Evolutionary conservation across 1,140 invertebrate genomes (phyloP).

Genomic region (Pseudomyrmex sp.): DNA sequence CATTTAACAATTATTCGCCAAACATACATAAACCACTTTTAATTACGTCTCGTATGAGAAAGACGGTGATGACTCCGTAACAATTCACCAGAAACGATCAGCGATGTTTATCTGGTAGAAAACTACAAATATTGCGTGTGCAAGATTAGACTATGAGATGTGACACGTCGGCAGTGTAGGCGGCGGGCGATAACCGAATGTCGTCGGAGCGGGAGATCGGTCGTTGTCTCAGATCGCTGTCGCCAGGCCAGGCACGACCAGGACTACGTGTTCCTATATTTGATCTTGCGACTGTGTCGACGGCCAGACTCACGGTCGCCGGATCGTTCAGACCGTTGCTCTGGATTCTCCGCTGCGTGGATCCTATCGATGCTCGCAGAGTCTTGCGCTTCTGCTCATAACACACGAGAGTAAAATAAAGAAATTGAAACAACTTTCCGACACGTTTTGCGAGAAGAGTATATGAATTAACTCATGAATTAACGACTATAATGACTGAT

Average conservation of each 20-base stretch:
- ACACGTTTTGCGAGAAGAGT: too few species aligned
- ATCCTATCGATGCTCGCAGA: constrained; percentile 89
- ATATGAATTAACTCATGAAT: too few species aligned
- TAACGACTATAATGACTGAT: too few species aligned
- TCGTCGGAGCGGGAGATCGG: constrained; percentile 72
- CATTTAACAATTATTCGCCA: constrained; percentile 37
- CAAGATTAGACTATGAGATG: constrained; percentile 76
- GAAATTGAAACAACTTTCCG: too few species aligned
- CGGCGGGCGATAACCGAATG: constrained; percentile 76
- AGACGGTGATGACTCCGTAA: constrained; percentile 1
- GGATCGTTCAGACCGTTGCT: constrained; percentile 93
- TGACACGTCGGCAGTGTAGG: constrained; percentile 78
- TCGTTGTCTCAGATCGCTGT: constrained; percentile 85
- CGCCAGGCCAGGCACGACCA: constrained; percentile 88
- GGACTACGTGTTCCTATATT: constrained; percentile 81
- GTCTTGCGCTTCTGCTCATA: constrained; percentile 92
- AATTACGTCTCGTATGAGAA: constrained; percentile 5
- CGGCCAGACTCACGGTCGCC: constrained; percentile 90
- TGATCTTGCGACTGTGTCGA: constrained; percentile 86
- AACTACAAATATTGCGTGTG: constrained; percentile 40
- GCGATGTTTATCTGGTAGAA: constrained; percentile 30
- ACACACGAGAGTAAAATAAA: not conserved
- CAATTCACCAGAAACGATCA: constrained; percentile 15
- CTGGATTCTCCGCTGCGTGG: constrained; percentile 91
- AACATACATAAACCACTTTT: not conserved